A percentile compares a stretch with the other conserved stretches of the same genome.
These are phyloP conservation scores for Eumaeus atala DNA, from an alignment of 1,140 invertebrate genomes.

Conservation along the genomic window DNA sequence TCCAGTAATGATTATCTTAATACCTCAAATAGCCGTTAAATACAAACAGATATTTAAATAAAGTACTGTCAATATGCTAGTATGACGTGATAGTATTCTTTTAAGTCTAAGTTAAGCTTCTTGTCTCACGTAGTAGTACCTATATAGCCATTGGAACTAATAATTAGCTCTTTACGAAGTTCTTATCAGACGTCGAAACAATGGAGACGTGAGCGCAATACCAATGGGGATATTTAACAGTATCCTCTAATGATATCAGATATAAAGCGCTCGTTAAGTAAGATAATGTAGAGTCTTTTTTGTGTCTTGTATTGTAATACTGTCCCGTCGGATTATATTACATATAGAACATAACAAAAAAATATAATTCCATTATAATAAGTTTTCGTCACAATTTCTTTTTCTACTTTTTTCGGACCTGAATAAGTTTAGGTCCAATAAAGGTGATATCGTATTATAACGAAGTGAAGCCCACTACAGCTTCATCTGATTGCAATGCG, in stretches of 20 bases:
- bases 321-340: no score
- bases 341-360: no score
- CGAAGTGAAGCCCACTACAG: no score
- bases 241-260: slow-evolving; percentile 24
- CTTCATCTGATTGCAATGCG: no score
- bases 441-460: no score
- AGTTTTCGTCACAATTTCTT: no score
- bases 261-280: background rate
- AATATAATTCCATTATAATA: no score
- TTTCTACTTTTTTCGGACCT: no score
- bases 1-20: background rate
- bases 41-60: no score
- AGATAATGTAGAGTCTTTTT: no score
- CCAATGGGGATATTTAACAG: slow-evolving; percentile 34
- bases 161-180: slow-evolving; percentile 62
- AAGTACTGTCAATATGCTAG: slow-evolving; percentile 25
- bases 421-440: no score
- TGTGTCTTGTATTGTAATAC: no score
- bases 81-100: slow-evolving; percentile 27
- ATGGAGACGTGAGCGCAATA: slow-evolving; percentile 68
- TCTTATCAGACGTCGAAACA: slow-evolving; percentile 65
- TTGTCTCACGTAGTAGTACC: slow-evolving; percentile 47
- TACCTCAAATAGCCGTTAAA: background rate
- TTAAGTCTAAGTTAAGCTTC: slow-evolving; percentile 66
- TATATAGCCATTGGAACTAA: slow-evolving; percentile 55